A percentile compares a stretch with the other conserved stretches of the same genome.
Evolutionary conservation across 1,140 invertebrate species (phyloP).

Genomic region (Drosophila truncata): DNA sequence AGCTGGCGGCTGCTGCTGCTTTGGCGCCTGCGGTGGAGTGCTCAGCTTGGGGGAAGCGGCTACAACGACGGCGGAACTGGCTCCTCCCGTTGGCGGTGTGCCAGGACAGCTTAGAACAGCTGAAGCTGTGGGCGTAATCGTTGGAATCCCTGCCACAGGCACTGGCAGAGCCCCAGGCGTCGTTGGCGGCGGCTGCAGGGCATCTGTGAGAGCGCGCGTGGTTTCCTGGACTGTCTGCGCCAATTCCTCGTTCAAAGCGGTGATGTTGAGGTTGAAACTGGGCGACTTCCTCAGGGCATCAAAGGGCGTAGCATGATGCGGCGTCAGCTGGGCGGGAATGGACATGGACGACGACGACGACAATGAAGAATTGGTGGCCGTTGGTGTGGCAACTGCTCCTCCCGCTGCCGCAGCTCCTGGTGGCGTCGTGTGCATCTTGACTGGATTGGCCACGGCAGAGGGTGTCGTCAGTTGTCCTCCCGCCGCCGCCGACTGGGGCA

Average conservation of each 20-base stretch:
- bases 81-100: slow-evolving; percentile 22
- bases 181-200: slow-evolving; percentile 65
- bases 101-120: slow-evolving; percentile 16
- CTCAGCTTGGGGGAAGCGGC: slow-evolving; percentile 50
- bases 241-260: slow-evolving; percentile 76
- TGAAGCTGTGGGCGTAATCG: slow-evolving; percentile 10
- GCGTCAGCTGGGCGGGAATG: slow-evolving; percentile 9
- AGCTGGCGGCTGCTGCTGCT: slow-evolving; percentile 28
- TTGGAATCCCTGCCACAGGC: neutral
- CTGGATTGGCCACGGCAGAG: neutral
- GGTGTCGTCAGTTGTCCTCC: slow-evolving; percentile 5
- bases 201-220: slow-evolving; percentile 73
- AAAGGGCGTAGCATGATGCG: slow-evolving; percentile 60
- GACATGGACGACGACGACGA: neutral
- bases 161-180: slow-evolving; percentile 2
- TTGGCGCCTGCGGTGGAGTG: slow-evolving; percentile 52
- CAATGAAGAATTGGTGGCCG: no score
- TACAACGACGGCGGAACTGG: neutral
- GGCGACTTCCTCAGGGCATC: slow-evolving; percentile 82
- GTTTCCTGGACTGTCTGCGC: slow-evolving; percentile 82
- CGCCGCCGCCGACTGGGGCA: neutral
- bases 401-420: slow-evolving; percentile 1
- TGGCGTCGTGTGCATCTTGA: slow-evolving; percentile 33
- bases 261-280: slow-evolving; percentile 83
- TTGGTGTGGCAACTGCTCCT: neutral